These are phyloP conservation scores for Turritopsis rubra DNA, from an alignment of 30 jellyfish, hydroid and myxozoan genomes.

Conservation along the genomic window DNA sequence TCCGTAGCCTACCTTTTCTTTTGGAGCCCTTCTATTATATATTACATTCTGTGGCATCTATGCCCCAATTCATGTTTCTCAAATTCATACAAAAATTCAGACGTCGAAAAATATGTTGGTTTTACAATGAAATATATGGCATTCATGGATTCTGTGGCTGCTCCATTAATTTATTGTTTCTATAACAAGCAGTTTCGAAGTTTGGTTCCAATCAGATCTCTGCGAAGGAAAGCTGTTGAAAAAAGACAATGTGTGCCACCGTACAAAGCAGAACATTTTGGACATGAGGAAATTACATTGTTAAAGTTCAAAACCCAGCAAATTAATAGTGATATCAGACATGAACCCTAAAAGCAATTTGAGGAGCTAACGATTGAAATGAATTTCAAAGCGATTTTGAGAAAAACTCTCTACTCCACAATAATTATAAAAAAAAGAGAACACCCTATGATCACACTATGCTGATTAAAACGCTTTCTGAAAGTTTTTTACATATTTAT, in stretches of 20 bases:
- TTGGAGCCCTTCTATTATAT: constrained; percentile 27
- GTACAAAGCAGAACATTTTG: background rate
- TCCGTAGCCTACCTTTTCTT: constrained; percentile 17
- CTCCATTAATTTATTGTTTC: constrained; percentile 25
- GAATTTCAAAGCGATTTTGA: background rate
- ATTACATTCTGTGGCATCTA: constrained; percentile 16
- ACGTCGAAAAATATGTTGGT: constrained; percentile 15
- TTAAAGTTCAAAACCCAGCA: background rate
- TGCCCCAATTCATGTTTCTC: constrained; percentile 24
- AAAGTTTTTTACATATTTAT: too few relatives aligned
- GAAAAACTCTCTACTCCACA: too few relatives aligned
- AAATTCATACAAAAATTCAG: background rate
- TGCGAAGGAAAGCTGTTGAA: background rate
- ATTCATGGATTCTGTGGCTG: constrained; percentile 29
- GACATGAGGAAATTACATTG: background rate
- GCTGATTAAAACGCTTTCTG: too few relatives aligned
- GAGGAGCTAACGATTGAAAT: background rate
- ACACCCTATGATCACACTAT: too few relatives aligned
- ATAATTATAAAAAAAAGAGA: too few relatives aligned
- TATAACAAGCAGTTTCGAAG: constrained; percentile 21
- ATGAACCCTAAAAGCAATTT: background rate
- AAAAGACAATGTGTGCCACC: background rate
- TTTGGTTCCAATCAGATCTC: background rate
- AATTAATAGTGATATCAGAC: background rate
- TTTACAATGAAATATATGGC: constrained; percentile 18